These are phyloP conservation scores for Xiphophorus couchianus DNA, from an alignment of 2,113 vertebrate genomes.

Conservation along the genomic window DNA sequence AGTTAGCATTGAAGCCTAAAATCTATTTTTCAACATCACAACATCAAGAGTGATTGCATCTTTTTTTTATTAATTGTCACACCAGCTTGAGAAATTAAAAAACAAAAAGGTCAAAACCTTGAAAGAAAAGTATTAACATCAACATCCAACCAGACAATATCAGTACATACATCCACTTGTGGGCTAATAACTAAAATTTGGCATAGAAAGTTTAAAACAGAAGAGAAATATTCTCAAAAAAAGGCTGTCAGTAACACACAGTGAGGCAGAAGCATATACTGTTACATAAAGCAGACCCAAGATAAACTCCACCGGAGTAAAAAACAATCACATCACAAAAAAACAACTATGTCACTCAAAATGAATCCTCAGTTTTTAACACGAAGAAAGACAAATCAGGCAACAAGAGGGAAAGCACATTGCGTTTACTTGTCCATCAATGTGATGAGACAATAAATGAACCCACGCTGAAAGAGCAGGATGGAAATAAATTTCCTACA, in stretches of 20 bases:
- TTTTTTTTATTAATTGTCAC: conserved; percentile 67
- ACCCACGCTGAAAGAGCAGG: conserved; percentile 40
- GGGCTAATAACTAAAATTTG: conserved; percentile 33
- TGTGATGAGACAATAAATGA: conserved; percentile 74
- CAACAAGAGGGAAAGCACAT: conserved; percentile 42
- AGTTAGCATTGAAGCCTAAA: too few relatives aligned
- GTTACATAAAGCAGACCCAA: conserved; percentile 53
- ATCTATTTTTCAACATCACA: too few relatives aligned
- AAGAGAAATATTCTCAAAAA: conserved; percentile 81
- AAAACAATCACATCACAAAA: conserved; percentile 50
- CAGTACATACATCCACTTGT: conserved; percentile 6
- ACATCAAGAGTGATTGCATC: conserved; percentile 57
- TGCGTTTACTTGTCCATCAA: conserved; percentile 76
- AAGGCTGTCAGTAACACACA: conserved; percentile 62
- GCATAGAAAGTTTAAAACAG: conserved; percentile 53
- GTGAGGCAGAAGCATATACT: conserved; percentile 45
- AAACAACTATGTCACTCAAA: conserved; percentile 46
- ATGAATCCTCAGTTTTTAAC: conserved; percentile 56
- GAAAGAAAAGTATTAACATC: conserved; percentile 34
- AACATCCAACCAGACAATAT: conserved; percentile 17
- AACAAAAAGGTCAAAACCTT: conserved; percentile 39
- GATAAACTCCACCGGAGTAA: conserved; percentile 82
- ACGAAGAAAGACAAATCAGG: conserved; percentile 50
- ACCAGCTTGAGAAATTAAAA: conserved; percentile 45
- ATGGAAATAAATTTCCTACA: conserved; percentile 78